A percentile compares a stretch with the other conserved stretches of the same genome.
These are phyloP conservation scores for Zelostemma sp. DNA, from an alignment of 1,140 invertebrate species.

Conservation along the genomic window DNA sequence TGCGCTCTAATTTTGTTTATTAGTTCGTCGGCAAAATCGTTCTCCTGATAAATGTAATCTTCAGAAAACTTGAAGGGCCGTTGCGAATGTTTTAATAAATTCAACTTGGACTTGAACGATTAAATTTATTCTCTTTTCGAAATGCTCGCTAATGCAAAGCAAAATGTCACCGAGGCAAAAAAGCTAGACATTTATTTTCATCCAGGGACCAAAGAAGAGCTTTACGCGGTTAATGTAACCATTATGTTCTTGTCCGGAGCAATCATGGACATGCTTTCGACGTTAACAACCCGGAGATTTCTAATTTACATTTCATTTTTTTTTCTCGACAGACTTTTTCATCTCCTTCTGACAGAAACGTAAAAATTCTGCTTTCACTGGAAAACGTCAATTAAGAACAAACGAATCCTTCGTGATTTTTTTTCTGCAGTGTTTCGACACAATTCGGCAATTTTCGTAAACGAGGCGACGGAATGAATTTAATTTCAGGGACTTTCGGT, in stretches of 20 bases:
- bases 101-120: neutral
- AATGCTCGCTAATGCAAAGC: neutral
- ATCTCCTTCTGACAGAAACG: too few relatives aligned
- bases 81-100: too few relatives aligned
- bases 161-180: neutral
- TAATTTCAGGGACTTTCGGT: too few relatives aligned
- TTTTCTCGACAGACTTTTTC: neutral
- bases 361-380: too few relatives aligned
- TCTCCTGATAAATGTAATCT: too few relatives aligned
- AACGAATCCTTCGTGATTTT: too few relatives aligned
- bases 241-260: neutral
- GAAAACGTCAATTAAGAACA: too few relatives aligned
- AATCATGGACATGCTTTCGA: neutral
- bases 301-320: conserved; percentile 7
- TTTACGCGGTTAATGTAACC: conserved; percentile 17
- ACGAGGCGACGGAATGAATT: too few relatives aligned
- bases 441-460: too few relatives aligned
- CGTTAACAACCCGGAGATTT: conserved; percentile 16
- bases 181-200: conserved; percentile 9
- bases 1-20: conserved; percentile 8
- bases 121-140: neutral
- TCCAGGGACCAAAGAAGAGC: conserved; percentile 11
- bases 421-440: too few relatives aligned
- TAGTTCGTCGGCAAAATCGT: conserved; percentile 5
- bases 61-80: neutral